Base-by-base conservation (phyloP, 2,797 vertebrate species). In the Xenentodon cancila region DNA sequence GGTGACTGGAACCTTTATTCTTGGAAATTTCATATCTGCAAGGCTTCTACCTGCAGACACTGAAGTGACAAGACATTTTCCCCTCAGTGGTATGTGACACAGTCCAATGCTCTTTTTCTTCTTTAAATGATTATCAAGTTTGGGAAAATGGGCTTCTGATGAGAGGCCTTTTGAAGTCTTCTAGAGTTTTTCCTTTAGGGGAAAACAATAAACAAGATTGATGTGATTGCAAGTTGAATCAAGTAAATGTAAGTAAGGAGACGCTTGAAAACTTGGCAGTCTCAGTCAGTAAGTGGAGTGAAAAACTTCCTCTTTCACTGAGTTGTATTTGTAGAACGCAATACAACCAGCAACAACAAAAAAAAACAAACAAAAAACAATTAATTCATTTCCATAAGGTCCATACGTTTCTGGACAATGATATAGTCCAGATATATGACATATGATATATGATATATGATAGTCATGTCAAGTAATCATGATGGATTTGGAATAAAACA, bases 51-150 rank as follows among this genome's bases (percentile, higher is more conserved):
- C 86, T 82, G 80, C 82, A 82, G 80, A 81, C 82, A 76, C 69
- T 37, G 25, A 84, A 67, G 74, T 73, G 80, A 90, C 80, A 85
- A 76, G 73, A 82, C 77, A 79, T 89, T 84, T 89, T 81, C 76
- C 57, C 77, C 79, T 73, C 82, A 55, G 40, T 83, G 80, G 71
- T 73, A 85, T 73, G 78, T 81, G 72, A 77, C 76, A 76, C 64
- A 46, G 57, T 72, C 57, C 69, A 50, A 56, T 59, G 50, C 53
- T 18, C 12, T 37, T 53, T 40, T 54, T 51, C 11, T 30, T 37
- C 40, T 60, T 21, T 18, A 53, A 67, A 20, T 40, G 49, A 77
- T 59, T 54, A 65, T 62, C 6, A 21, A 50, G 32, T 81, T 71
- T 73, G 11, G 30, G 40, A 48, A 58, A 57, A 49, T 62, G 70